phyloP scores from a whole-genome alignment of 2,113 vertebrate genomes.

The Dolichallabes microphthalmus region DNA sequence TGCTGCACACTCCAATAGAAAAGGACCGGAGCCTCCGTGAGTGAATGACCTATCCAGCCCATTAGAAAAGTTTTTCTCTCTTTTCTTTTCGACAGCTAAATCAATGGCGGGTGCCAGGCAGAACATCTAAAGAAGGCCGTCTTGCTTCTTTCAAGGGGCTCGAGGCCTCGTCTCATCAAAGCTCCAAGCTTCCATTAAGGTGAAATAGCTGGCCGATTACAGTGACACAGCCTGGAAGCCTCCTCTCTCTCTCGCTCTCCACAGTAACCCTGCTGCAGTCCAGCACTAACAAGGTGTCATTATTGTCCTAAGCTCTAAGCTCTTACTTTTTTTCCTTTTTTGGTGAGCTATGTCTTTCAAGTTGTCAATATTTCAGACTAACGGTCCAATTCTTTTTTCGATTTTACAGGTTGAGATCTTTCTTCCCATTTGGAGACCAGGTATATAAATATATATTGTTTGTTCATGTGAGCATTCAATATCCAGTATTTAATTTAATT shows the following conservation, averaged over 20 bases:
- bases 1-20: slow-evolving; percentile 38
- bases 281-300: slow-evolving; percentile 52
- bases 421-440: slow-evolving; percentile 6
- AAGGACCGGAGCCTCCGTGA: slow-evolving; percentile 39
- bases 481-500: not conserved
- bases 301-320: slow-evolving; percentile 40
- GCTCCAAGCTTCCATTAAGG: slow-evolving; percentile 52
- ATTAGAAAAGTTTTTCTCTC: slow-evolving; percentile 45
- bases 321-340: not conserved
- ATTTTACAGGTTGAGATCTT: not conserved
- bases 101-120: slow-evolving; percentile 50
- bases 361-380: not conserved
- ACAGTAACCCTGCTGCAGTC: slow-evolving; percentile 15
- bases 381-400: slow-evolving; percentile 6
- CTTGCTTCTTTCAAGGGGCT: slow-evolving; percentile 45
- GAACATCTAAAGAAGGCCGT: slow-evolving; percentile 49
- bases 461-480: slow-evolving; percentile 8
- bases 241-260: slow-evolving; percentile 1
- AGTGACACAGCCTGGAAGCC: slow-evolving; percentile 35
- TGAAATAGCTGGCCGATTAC: slow-evolving; percentile 51
- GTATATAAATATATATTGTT: not conserved
- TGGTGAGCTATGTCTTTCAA: slow-evolving; percentile 14
- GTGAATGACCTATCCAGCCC: slow-evolving; percentile 50
- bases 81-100: slow-evolving; percentile 46
- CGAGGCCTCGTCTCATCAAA: slow-evolving; percentile 56